Base-by-base conservation (phyloP, 2,888 invertebrate species). In the Dasysyrphus tricinctus region DNA sequence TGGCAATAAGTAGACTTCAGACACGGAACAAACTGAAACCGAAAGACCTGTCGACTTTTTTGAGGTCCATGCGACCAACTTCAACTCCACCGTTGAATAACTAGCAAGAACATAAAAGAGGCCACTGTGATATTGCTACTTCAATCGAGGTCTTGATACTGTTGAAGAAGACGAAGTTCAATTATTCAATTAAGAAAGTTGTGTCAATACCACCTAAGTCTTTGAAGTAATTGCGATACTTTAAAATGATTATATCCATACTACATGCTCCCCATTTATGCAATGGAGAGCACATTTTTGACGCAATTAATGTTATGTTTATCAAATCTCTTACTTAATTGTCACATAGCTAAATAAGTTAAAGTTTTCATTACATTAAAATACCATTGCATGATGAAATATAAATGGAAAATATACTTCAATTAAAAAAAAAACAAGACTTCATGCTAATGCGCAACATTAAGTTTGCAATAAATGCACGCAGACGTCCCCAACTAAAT, bases 321-420 rank as follows among this genome's bases (percentile, higher is more conserved):
- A 49, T 34, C 32, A 67, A 67, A 67, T 42, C 14, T 29, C 69
- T 51, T 24, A 54, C 69, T 69, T 69, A 39, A 69, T 69, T 69
- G 49, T 69, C 67, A 69, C 54, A 39, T 14, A 54, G n/a, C 24
- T 54, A 11, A 42, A 51, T 51, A 54, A 11, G 51, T 51, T 56
- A 12, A 34, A 65, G 51, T 44, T 47, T 47, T 56, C 56, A 76
- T 67, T 57, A 76, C 75, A 63, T 61, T 57, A 29, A 67, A 69
- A 44, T 72, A 63, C 24, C 54, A 61, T 44, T 54, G n/a, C 63
- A 72, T 72, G 61, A 72, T 16, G 61, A 61, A 44, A 78, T n/a
- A 54, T 42, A 61, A 29, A 59, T 69, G 69, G 56, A 77, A 61
- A 77, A 77, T 70, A 63, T 54, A 69, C 44, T 47, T 67, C 39